Base-by-base conservation (phyloP, 23 tunicate genomes). In the Diplosoma virens region DNA sequence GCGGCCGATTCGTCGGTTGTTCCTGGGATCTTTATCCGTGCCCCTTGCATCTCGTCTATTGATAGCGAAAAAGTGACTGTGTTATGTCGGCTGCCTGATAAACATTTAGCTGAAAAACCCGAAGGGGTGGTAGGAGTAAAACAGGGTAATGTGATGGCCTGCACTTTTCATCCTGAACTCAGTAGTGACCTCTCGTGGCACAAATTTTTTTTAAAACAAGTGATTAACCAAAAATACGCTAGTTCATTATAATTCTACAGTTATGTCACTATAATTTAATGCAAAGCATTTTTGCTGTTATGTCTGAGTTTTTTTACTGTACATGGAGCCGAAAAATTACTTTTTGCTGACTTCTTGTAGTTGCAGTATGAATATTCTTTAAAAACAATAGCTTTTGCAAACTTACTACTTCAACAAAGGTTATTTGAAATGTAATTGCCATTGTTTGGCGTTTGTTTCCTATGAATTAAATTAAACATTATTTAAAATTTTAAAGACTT, bases 141-240 rank as follows among this genome's bases (percentile, higher is more conserved):
- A 0, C 82, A 88, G 26, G 71, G 37, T 30, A 88, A 88, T 58
- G 32, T 75, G 75, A 88, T 88, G 87, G 95, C 80, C 9, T 66
- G 59, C 18, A 34, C 95, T 0, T 88, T 82, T 67, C 95, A 88
- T 59, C 95, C 95, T 7, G 95, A 88, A 75, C 71, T 88, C 58
- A 77, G 83, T 25, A 37, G 56, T 35, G 87, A 88, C 78, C 29
- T 53, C 26, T 67, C 67, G 31, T 88, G 95, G 95, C 95, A 88
- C 46, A 76, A 67, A 37, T 88, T 66, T 59, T 88, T 88, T 58
- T 31, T 50, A 3, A 30, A 47, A 24, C 64, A 66, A 41, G 84
- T 50, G 16, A 68, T 58, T 3, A 5, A 3, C 2, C 35, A 29
- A 4, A 72, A 78, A 37, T 29, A 27, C 35, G 35, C 11, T 7